Percentiles rank a stretch among this genome's conserved stretches.
These are phyloP conservation scores for Lacanobia oleracea DNA, from an alignment of 2,888 invertebrate species.

Conservation along the genomic window DNA sequence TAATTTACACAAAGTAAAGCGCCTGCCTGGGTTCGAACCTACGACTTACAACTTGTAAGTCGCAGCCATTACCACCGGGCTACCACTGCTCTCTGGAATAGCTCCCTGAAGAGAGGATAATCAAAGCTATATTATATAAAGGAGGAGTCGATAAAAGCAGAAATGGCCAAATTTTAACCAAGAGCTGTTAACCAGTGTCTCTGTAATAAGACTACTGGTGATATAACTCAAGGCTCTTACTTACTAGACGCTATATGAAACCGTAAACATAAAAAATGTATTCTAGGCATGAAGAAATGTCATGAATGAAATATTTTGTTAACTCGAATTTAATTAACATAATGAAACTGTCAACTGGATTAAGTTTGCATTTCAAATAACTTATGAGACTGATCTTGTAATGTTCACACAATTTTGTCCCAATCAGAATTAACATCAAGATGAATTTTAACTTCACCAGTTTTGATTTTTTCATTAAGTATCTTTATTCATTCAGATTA, in stretches of 20 bases:
- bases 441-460: not conserved
- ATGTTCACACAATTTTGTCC: constrained; percentile 16
- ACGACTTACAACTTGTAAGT: no score
- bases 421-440: not conserved
- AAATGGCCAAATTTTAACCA: not conserved
- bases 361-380: constrained; percentile 3
- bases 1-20: no score
- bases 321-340: constrained; percentile 10
- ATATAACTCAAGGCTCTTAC: not conserved
- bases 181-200: not conserved
- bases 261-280: not conserved
- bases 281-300: not conserved
- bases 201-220: not conserved
- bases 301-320: constrained; percentile 7
- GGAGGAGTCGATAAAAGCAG: not conserved
- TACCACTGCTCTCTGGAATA: no score
- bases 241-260: not conserved
- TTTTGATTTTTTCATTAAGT: not conserved
- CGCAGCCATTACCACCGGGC: no score
- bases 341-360: constrained; percentile 3
- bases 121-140: not conserved
- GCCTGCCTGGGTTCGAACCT: no score
- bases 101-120: no score
- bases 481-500: not conserved
- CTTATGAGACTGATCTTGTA: not conserved